These are phyloP conservation scores for Phocoena sinus DNA, from an alignment of 2,113 vertebrate genomes.

Conservation along the genomic window DNA sequence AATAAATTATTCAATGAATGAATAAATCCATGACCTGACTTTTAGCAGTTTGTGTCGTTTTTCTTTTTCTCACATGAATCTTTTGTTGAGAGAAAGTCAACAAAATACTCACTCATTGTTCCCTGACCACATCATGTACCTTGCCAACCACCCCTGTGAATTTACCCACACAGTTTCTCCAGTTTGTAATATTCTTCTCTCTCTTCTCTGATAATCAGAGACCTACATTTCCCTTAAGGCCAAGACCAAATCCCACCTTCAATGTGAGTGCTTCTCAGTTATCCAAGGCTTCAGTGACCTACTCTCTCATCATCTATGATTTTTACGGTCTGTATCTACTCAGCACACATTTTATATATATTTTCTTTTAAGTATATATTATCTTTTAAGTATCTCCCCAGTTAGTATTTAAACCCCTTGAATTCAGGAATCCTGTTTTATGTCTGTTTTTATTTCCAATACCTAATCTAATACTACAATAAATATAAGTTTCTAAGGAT, in stretches of 20 bases:
- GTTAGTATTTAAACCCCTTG: not conserved
- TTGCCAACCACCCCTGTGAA: not conserved
- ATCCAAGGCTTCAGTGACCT: not conserved
- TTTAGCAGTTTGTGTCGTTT: not conserved
- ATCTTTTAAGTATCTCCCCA: not conserved
- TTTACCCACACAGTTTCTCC: not conserved
- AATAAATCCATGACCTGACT: not conserved
- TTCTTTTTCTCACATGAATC: not conserved
- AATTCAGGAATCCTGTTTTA: not conserved
- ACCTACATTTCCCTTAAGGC: not conserved
- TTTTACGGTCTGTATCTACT: not conserved
- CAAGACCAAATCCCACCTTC: not conserved
- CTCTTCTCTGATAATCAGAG: not conserved
- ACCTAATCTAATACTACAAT: not conserved
- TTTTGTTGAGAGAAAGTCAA: not conserved
- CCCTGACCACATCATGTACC: not conserved
- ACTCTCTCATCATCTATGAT: not conserved
- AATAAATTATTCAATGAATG: not conserved
- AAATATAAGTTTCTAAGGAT: not conserved
- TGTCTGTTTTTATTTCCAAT: not conserved
- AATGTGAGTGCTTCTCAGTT: not conserved
- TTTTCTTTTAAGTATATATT: not conserved
- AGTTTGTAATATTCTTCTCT: not conserved
- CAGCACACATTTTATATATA: not conserved
- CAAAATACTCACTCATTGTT: not conserved